phyloP scores from a whole-genome alignment of 2,113 vertebrate genomes.

The Oxyruncus cristatus region DNA sequence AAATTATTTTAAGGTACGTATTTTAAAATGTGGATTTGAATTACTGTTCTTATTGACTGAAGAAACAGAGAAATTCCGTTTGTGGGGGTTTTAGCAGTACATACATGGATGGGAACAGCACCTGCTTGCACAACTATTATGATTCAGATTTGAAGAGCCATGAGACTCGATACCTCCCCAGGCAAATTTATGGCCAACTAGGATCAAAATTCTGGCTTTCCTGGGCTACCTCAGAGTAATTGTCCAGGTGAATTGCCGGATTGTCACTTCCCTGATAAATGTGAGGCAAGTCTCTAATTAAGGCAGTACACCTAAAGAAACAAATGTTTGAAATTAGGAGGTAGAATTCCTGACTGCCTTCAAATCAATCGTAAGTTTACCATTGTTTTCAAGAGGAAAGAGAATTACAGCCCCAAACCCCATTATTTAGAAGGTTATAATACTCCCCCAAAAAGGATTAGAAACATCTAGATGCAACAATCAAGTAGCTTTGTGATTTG shows the following conservation, averaged over 20 bases:
- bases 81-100: background rate
- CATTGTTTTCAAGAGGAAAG: background rate
- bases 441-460: background rate
- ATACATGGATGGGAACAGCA: background rate
- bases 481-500: background rate
- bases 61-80: background rate
- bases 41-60: background rate
- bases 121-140: background rate
- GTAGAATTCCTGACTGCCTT: background rate
- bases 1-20: background rate
- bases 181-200: background rate
- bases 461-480: background rate
- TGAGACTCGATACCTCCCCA: fast-evolving
- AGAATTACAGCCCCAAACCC: background rate
- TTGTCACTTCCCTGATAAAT: background rate
- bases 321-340: background rate
- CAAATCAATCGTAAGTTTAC: background rate
- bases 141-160: background rate
- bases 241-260: background rate
- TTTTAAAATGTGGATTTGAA: background rate
- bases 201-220: background rate
- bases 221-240: background rate
- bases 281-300: background rate
- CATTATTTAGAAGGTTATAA: background rate
- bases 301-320: background rate